Evolutionary conservation across 2,113 vertebrate species (phyloP).

Genomic region (Todiramphus chloris): DNA sequence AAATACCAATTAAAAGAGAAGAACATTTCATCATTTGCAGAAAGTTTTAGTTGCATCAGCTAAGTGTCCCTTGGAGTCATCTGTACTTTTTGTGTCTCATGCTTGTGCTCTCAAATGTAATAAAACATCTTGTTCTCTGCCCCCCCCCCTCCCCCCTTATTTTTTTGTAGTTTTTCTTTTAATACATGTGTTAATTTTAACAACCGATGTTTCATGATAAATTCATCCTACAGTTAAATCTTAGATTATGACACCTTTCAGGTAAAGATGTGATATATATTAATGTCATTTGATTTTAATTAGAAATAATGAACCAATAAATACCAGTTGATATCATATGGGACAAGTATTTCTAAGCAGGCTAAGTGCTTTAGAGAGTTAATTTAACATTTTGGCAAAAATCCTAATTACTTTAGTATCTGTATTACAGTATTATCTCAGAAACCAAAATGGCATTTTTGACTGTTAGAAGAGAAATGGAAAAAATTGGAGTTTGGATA

Average conservation of each 20-base stretch:
- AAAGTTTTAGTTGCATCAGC: neutral
- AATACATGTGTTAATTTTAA: neutral
- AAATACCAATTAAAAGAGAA: neutral
- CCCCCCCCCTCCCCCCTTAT: too few species aligned
- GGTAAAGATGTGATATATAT: slow-evolving; percentile 8
- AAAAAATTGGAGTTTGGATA: neutral
- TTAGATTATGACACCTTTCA: neutral
- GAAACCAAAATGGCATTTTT: neutral
- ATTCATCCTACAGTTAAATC: slow-evolving; percentile 1
- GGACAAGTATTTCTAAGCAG: slow-evolving; percentile 2
- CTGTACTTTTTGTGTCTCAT: neutral
- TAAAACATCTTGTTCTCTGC: neutral
- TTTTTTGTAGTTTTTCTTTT: neutral
- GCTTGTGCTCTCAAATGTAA: neutral
- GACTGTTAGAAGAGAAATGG: neutral
- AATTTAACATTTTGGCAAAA: slow-evolving; percentile 18
- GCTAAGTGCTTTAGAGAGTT: neutral
- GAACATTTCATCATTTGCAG: neutral
- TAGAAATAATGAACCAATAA: slow-evolving; percentile 33
- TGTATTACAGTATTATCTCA: neutral
- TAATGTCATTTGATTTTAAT: slow-evolving; percentile 30
- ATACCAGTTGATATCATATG: neutral
- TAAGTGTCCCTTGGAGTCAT: neutral
- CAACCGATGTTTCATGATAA: slow-evolving; percentile 1
- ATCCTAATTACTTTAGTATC: neutral